Conservation (phyloP, 1,140 invertebrate genomes). For the Polyergus mexicanus region DNA sequence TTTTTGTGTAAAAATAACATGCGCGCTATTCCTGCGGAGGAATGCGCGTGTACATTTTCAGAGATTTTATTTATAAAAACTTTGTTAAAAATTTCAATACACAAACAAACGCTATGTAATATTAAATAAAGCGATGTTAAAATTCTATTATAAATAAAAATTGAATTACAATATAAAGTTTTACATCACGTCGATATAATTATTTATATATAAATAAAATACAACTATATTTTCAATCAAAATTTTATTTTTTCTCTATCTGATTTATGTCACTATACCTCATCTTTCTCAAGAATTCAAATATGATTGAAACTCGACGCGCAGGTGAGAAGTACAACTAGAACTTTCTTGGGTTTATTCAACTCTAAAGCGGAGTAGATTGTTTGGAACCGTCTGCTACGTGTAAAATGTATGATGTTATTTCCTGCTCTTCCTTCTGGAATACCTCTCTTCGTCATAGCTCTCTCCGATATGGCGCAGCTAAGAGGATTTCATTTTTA, state of each 20-base stretch:
- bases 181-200: constrained; percentile 15
- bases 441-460: constrained; percentile 13
- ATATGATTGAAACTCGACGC: constrained; percentile 45
- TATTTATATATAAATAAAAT: neutral
- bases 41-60: neutral
- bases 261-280: constrained; percentile 3
- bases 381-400: constrained; percentile 59
- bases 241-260: constrained; percentile 24
- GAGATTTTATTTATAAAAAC: constrained; percentile 36
- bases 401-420: constrained; percentile 61
- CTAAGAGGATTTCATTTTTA: constrained; percentile 58
- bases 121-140: constrained; percentile 12
- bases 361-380: constrained; percentile 49
- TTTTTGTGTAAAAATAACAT: constrained; percentile 13
- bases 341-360: constrained; percentile 51
- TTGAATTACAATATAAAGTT: constrained; percentile 18
- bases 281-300: constrained; percentile 5
- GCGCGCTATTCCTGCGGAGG: constrained; percentile 15
- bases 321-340: constrained; percentile 10
- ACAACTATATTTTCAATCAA: neutral
- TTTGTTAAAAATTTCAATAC: constrained; percentile 24
- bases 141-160: neutral
- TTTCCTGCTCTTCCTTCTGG: constrained; percentile 53
- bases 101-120: neutral
- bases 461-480: neutral